Conservation (phyloP, 2,113 vertebrate species). For the Phalacrocorax aristotelis region DNA sequence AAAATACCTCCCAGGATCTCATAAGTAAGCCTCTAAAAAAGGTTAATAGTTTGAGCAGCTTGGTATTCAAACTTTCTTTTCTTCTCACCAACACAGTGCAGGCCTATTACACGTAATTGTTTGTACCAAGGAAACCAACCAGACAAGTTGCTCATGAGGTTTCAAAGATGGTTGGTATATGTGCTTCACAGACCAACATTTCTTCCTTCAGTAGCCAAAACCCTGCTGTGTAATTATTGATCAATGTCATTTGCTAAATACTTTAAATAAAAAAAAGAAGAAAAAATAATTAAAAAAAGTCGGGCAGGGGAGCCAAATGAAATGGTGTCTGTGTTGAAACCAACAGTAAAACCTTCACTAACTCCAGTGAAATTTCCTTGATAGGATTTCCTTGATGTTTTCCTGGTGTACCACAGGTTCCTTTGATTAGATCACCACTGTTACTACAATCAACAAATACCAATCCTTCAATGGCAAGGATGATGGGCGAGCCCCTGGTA, state of each 20-base stretch:
- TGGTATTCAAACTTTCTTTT: background rate
- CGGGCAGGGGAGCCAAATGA: fast-evolving
- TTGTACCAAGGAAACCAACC: background rate
- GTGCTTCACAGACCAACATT: background rate
- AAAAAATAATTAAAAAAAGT: background rate
- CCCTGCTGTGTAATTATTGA: background rate
- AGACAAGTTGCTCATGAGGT: background rate
- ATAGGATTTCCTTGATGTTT: background rate
- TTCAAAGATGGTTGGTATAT: background rate
- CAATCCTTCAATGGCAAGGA: background rate
- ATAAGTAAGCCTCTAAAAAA: background rate
- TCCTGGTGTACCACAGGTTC: background rate
- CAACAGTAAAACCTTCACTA: background rate
- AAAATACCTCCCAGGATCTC: background rate
- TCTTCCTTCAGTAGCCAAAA: background rate
- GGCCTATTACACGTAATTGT: background rate
- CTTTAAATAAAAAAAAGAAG: background rate
- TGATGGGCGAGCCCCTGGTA: background rate
- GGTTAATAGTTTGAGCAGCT: background rate
- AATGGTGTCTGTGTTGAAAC: background rate
- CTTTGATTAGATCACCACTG: background rate
- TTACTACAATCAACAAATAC: background rate
- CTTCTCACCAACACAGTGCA: background rate
- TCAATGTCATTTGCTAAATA: background rate
- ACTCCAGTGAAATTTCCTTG: background rate